These are phyloP conservation scores for Rotaria socialis DNA, from an alignment of 2,888 invertebrate genomes.

Conservation along the genomic window DNA sequence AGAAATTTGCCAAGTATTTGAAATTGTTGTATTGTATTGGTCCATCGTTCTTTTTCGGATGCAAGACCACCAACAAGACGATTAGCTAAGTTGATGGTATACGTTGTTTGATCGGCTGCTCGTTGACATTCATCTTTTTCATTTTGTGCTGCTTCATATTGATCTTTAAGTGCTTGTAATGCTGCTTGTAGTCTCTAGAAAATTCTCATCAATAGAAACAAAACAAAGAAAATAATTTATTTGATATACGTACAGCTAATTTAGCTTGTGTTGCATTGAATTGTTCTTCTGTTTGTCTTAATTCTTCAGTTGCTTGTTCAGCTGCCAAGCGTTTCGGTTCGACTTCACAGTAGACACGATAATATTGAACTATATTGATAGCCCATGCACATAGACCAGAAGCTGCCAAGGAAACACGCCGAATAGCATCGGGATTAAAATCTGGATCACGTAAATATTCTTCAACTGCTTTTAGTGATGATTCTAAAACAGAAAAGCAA, in stretches of 20 bases:
- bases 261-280: constrained; percentile 47
- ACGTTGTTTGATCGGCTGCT: constrained; percentile 48
- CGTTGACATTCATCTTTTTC: constrained; percentile 77
- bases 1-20: constrained; percentile 40
- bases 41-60: constrained; percentile 50
- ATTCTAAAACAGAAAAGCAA: neutral
- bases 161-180: constrained; percentile 70
- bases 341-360: constrained; percentile 48
- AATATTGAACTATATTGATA: constrained; percentile 48
- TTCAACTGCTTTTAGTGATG: constrained; percentile 43
- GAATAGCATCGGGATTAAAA: constrained; percentile 48
- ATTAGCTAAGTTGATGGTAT: constrained; percentile 49
- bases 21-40: constrained; percentile 64
- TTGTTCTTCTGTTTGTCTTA: constrained; percentile 47
- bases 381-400: constrained; percentile 49
- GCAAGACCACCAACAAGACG: constrained; percentile 48
- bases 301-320: constrained; percentile 47
- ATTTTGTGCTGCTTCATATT: constrained; percentile 83
- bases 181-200: constrained; percentile 64
- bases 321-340: constrained; percentile 48
- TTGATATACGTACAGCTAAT: constrained; percentile 64
- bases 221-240: too few species aligned
- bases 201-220: too few species aligned
- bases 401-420: constrained; percentile 48
- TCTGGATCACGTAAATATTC: constrained; percentile 38